Evolutionary conservation across 2,888 invertebrate species (phyloP).

Genomic region (Molorchus minor): DNA sequence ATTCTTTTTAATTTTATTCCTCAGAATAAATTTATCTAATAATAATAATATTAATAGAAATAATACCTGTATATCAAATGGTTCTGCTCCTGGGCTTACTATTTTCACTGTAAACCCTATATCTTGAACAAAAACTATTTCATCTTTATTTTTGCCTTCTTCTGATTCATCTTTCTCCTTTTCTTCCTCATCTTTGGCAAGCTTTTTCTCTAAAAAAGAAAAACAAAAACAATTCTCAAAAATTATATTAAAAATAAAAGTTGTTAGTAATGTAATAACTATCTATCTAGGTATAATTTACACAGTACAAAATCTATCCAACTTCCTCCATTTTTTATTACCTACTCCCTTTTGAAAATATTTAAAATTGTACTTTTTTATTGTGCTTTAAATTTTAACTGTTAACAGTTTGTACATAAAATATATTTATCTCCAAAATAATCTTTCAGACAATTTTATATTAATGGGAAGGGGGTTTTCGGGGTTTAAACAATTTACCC

Average conservation of each 20-base stretch:
- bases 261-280: too few relatives aligned
- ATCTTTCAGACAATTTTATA: too few relatives aligned
- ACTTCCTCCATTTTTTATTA: too few relatives aligned
- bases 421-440: too few relatives aligned
- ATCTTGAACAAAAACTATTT: slow-evolving; percentile 90
- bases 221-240: slow-evolving; percentile 1
- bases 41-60: not conserved
- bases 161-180: slow-evolving; percentile 58
- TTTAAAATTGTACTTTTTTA: too few relatives aligned
- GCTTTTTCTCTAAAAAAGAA: slow-evolving; percentile 45
- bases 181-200: slow-evolving; percentile 56
- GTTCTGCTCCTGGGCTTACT: slow-evolving; percentile 88
- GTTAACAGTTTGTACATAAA: too few relatives aligned
- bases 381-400: too few relatives aligned
- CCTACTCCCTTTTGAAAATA: too few relatives aligned
- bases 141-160: slow-evolving; percentile 73
- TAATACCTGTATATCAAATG: slow-evolving; percentile 90
- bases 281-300: too few relatives aligned
- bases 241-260: not conserved
- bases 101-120: slow-evolving; percentile 94
- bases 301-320: too few relatives aligned
- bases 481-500: too few relatives aligned
- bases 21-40: not conserved
- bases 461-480: too few relatives aligned
- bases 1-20: not conserved